Conservation (phyloP, 2,888 invertebrate species). For the Leptinotarsa juncta region DNA sequence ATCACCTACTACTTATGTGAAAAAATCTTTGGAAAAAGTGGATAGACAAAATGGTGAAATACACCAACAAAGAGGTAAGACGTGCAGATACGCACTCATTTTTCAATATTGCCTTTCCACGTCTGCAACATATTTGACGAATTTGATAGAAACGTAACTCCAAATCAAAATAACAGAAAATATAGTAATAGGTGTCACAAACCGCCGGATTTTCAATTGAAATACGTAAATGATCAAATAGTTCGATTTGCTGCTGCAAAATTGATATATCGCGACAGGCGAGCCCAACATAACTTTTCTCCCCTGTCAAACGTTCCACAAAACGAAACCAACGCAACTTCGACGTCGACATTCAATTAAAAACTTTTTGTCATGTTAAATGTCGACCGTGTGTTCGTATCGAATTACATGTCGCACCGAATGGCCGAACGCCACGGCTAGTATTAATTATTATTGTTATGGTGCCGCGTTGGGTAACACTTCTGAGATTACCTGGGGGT, state of each 20-base stretch:
- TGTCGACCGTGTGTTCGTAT: constrained; percentile 5
- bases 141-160: background rate
- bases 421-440: background rate
- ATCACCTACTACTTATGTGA: too few species aligned
- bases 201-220: background rate
- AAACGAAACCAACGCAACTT: constrained; percentile 6
- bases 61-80: too few species aligned
- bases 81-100: background rate
- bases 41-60: too few species aligned
- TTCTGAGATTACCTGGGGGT: constrained; percentile 1
- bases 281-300: constrained; percentile 12
- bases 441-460: constrained; percentile 11
- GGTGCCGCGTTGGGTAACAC: constrained; percentile 12
- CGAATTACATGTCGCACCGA: constrained; percentile 6
- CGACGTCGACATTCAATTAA: constrained; percentile 10
- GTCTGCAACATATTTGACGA: too few species aligned
- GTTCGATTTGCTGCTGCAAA: background rate
- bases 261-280: constrained; percentile 5
- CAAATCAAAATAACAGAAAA: background rate
- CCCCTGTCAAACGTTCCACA: background rate
- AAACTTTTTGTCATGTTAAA: constrained; percentile 18
- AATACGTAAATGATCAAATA: background rate
- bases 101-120: too few species aligned
- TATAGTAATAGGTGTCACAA: background rate
- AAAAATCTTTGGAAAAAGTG: too few species aligned